Base-by-base conservation (phyloP, 2,888 invertebrate genomes). In the Tethea ocularis region DNA sequence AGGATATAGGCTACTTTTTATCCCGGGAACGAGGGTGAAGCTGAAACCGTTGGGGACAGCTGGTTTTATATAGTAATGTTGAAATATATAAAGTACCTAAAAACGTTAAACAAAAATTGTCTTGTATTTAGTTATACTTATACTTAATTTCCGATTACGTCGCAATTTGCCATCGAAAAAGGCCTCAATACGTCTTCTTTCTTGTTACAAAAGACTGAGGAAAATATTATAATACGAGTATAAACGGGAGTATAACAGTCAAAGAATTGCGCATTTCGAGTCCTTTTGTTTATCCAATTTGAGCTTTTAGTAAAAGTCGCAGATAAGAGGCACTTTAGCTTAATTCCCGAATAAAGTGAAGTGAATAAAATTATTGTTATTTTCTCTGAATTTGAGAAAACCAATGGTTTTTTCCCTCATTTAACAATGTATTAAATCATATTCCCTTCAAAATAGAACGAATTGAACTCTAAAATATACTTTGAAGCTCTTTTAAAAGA, bases 271-370 rank as follows among this genome's bases (percentile, higher is more conserved):
- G 54, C 54, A 54, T 20, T 36, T 54, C 20, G 20, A 54, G 22
- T 54, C 33, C 22, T 54, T 54, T 54, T 54, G 54, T 54, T 54
- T 54, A 54, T 54, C 54, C 54, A 1, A 22, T 22, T 33, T 29
- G 22, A 54, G 33, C 13, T 20, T 20, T 33, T 33, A 20, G 33
- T 53, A 20, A 33, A 20, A 26, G 53, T 36, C 33, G 10, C 20
- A 54, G 33, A 53, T 53, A 29, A 33, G 33, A 15, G 17, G 4
- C 5, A 53, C 13, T 46, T 46, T 46, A 8, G 2, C 17, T 33
- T 22, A 20, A 22, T 22, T 54, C 20, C 33, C 15, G 7, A 53
- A n/a, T 17, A 3, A n/a, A 53, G 6, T 52, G 24, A 15, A 15
- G 23, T 23, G 22, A 24, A 24, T 52, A 26, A n/a, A 52, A 52